These are phyloP conservation scores for Centruroides sculpturatus DNA, from an alignment of 1,140 invertebrate genomes.

Conservation along the genomic window DNA sequence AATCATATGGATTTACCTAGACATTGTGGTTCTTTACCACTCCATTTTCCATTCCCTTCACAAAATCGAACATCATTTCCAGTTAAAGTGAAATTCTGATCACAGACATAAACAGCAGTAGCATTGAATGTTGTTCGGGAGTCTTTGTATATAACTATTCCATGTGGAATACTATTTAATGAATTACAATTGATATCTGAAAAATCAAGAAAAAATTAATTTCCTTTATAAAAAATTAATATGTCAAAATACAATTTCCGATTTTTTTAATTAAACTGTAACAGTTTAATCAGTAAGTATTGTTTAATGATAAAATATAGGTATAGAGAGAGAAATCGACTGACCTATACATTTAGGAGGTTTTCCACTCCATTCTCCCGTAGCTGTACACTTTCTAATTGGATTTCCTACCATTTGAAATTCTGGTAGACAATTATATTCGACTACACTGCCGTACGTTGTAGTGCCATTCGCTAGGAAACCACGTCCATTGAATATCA, in stretches of 20 bases:
- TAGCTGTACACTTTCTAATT: constrained; percentile 34
- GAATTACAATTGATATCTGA: constrained; percentile 68
- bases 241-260: no score
- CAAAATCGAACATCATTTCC: constrained; percentile 48
- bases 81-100: constrained; percentile 64
- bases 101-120: constrained; percentile 57
- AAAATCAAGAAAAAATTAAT: no score
- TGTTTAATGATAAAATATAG: no score
- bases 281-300: no score
- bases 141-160: constrained; percentile 47
- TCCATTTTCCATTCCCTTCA: constrained; percentile 72
- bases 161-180: constrained; percentile 53
- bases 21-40: constrained; percentile 62
- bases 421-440: constrained; percentile 76
- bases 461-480: constrained; percentile 72
- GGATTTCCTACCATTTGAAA: constrained; percentile 66
- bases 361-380: constrained; percentile 19
- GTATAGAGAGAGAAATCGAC: background rate
- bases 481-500: constrained; percentile 67
- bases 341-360: constrained; percentile 19
- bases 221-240: no score
- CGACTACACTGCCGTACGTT: constrained; percentile 59
- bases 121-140: constrained; percentile 60
- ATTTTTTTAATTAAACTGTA: no score
- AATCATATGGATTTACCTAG: constrained; percentile 43